Conservation (phyloP, 1,140 invertebrate species). For the Bombus huntii region DNA sequence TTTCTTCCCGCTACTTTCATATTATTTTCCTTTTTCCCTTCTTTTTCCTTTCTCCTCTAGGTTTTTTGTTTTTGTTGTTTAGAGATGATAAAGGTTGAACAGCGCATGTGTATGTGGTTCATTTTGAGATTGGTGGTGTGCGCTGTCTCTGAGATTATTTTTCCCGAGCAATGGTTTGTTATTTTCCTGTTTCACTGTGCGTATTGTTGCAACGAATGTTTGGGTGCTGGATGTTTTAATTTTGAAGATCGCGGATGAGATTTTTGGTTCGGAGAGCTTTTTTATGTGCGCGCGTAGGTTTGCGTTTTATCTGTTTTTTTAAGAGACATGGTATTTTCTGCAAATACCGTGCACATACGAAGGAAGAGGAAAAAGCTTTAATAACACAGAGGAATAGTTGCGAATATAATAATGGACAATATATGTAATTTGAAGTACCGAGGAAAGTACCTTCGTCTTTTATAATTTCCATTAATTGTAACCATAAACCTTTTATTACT, state of each 20-base stretch:
- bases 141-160: slow-evolving; percentile 35
- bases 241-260: background rate
- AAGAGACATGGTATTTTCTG: background rate
- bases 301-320: background rate
- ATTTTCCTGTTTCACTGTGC: background rate
- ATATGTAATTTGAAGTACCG: too few relatives aligned
- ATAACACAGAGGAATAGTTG: background rate
- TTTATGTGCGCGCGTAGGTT: background rate
- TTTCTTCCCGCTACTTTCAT: background rate
- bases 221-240: background rate
- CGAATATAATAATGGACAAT: too few relatives aligned
- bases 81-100: background rate
- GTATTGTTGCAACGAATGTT: background rate
- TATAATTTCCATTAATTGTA: background rate
- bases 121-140: background rate
- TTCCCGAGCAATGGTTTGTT: slow-evolving; percentile 15
- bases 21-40: background rate
- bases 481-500: background rate
- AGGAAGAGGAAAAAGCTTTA: background rate
- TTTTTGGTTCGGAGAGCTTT: background rate
- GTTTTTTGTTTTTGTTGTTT: background rate
- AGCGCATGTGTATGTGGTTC: background rate
- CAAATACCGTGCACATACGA: too few relatives aligned
- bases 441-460: background rate
- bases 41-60: background rate